A percentile compares a stretch with the other conserved stretches of the same genome.
Evolutionary conservation across 2,888 invertebrate genomes (phyloP).

Genomic region (Taphrorychus bicolor): DNA sequence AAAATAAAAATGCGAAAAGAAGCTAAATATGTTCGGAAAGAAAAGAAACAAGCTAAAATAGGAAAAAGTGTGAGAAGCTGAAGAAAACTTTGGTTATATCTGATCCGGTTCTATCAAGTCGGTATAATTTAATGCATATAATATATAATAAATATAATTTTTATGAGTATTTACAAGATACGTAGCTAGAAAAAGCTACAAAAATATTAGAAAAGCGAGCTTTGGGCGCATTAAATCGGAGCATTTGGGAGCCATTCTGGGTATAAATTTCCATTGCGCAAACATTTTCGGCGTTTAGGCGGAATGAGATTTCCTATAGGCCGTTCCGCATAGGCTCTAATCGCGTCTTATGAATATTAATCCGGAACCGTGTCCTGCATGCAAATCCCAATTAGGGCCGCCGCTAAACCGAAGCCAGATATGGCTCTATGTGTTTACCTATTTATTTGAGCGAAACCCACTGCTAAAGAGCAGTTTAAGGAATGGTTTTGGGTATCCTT

Average conservation of each 20-base stretch:
- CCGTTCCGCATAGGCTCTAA: conserved; percentile 5
- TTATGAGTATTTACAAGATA: too few species aligned
- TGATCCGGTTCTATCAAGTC: too few species aligned
- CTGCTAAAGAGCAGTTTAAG: background rate
- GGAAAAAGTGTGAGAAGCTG: too few species aligned
- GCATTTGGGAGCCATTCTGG: background rate
- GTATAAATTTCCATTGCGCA: background rate
- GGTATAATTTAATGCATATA: too few species aligned
- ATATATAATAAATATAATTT: too few species aligned
- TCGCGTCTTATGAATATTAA: conserved; percentile 29
- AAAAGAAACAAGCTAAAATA: too few species aligned
- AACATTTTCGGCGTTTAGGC: conserved; percentile 1
- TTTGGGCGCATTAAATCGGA: background rate
- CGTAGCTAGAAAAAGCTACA: background rate
- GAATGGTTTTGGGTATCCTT: background rate
- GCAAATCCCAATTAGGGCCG: conserved; percentile 16
- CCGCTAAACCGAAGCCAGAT: conserved; percentile 27
- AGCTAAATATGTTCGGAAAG: too few species aligned
- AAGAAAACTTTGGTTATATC: too few species aligned
- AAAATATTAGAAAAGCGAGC: background rate
- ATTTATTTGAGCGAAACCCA: background rate
- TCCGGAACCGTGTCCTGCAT: conserved; percentile 16
- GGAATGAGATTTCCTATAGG: background rate
- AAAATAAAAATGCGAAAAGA: too few species aligned
- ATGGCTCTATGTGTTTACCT: conserved; percentile 4